A percentile compares a stretch with the other conserved stretches of the same genome.
These are phyloP conservation scores for Chaenocephalus aceratus DNA, from an alignment of 2,113 vertebrate genomes.

Conservation along the genomic window DNA sequence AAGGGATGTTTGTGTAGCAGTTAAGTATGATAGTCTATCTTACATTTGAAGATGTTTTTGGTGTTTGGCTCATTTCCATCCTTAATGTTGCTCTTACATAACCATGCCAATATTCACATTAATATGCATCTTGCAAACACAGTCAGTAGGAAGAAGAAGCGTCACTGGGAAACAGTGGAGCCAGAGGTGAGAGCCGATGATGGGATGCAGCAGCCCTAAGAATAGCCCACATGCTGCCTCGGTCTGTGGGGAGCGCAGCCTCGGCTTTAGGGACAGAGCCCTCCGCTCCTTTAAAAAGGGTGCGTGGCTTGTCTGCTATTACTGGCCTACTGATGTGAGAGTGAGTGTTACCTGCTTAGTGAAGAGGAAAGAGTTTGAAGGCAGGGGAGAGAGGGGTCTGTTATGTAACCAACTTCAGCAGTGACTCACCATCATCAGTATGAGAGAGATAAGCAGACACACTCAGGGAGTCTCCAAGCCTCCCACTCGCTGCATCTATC, in stretches of 20 bases:
- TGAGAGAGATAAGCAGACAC: slow-evolving; percentile 76
- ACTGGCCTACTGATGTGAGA: slow-evolving; percentile 64
- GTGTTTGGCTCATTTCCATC: slow-evolving; percentile 35
- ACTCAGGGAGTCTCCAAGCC: slow-evolving; percentile 72
- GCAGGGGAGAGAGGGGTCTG: slow-evolving; percentile 53
- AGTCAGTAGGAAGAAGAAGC: slow-evolving; percentile 56
- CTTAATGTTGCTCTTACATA: slow-evolving; percentile 55
- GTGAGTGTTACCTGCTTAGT: slow-evolving; percentile 76
- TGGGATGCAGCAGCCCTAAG: slow-evolving; percentile 45
- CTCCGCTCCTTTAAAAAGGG: slow-evolving; percentile 46
- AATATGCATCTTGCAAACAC: slow-evolving; percentile 51
- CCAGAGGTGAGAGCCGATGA: slow-evolving; percentile 65
- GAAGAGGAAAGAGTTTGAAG: slow-evolving; percentile 78
- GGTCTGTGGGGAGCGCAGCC: slow-evolving; percentile 43
- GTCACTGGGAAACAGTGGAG: slow-evolving; percentile 33
- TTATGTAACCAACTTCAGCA: slow-evolving; percentile 80
- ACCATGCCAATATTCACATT: slow-evolving; percentile 54
- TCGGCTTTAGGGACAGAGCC: slow-evolving; percentile 41
- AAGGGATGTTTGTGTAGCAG: neutral
- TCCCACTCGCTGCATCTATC: slow-evolving; percentile 69
- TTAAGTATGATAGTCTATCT: slow-evolving; percentile 1
- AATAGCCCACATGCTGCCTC: slow-evolving; percentile 55
- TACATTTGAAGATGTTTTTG: slow-evolving; percentile 22
- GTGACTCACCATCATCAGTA: slow-evolving; percentile 81
- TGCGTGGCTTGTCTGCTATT: slow-evolving; percentile 55